phyloP scores from a whole-genome alignment of 2,797 vertebrate genomes.

The Darevskia nairensis region DNA sequence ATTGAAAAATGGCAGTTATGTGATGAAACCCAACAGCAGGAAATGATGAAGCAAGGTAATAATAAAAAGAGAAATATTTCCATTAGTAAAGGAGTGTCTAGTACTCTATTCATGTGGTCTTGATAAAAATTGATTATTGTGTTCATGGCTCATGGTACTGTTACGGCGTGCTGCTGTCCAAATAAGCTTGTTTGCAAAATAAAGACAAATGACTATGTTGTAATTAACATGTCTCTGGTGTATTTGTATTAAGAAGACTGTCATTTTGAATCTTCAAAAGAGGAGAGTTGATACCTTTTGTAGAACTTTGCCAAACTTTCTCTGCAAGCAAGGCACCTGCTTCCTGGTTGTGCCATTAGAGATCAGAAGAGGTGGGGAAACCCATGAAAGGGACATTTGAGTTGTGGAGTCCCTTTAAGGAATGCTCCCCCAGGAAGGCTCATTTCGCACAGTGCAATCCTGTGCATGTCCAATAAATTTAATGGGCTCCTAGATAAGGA shows the following conservation, averaged over 20 bases:
- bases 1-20: background rate
- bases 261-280: background rate
- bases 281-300: background rate
- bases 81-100: background rate
- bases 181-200: conserved; percentile 24
- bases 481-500: too few relatives aligned
- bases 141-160: conserved; percentile 7
- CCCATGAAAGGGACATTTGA: background rate
- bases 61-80: background rate
- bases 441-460: background rate
- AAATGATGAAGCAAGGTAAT: background rate
- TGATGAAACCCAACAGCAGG: background rate
- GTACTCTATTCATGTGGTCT: conserved; percentile 1
- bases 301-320: background rate
- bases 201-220: background rate
- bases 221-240: background rate
- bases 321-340: background rate
- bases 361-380: background rate
- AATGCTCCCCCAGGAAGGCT: background rate
- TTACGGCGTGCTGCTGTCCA: background rate
- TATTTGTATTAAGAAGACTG: conserved; percentile 24
- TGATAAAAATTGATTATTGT: conserved; percentile 1
- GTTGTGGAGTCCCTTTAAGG: background rate
- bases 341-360: background rate
- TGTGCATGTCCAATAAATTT: too few relatives aligned